Evolutionary conservation across 1,140 invertebrate species (phyloP).

Genomic region (Acyrthosiphon pisum): DNA sequence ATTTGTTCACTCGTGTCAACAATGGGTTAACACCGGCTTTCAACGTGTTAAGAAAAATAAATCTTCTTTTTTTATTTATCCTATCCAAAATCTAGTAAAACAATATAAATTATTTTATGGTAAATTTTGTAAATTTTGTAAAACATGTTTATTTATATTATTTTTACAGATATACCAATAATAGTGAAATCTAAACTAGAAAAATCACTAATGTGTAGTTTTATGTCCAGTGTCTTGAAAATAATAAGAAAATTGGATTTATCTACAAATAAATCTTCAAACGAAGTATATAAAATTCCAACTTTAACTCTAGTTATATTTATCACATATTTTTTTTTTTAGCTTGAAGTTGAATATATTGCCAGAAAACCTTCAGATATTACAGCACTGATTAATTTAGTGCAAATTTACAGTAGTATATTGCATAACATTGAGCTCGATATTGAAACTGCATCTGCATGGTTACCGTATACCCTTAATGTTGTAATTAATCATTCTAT

Average conservation of each 20-base stretch:
- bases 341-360: neutral
- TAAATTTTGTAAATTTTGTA: no score
- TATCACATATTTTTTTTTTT: neutral
- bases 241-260: conserved; percentile 31
- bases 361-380: neutral
- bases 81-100: no score
- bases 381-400: conserved; percentile 14
- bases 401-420: neutral
- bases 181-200: neutral
- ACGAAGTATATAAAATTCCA: neutral
- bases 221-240: conserved; percentile 26
- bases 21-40: no score
- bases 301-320: neutral
- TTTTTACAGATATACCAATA: conserved; percentile 22
- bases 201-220: neutral
- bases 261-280: neutral
- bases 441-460: conserved; percentile 13
- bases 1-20: no score
- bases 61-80: no score
- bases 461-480: conserved; percentile 7
- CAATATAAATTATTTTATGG: no score
- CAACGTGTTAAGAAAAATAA: no score
- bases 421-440: neutral
- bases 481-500: conserved; percentile 25
- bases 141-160: neutral